These are phyloP conservation scores for Malthinus flaveolus DNA, from an alignment of 2,888 invertebrate species.

Conservation along the genomic window DNA sequence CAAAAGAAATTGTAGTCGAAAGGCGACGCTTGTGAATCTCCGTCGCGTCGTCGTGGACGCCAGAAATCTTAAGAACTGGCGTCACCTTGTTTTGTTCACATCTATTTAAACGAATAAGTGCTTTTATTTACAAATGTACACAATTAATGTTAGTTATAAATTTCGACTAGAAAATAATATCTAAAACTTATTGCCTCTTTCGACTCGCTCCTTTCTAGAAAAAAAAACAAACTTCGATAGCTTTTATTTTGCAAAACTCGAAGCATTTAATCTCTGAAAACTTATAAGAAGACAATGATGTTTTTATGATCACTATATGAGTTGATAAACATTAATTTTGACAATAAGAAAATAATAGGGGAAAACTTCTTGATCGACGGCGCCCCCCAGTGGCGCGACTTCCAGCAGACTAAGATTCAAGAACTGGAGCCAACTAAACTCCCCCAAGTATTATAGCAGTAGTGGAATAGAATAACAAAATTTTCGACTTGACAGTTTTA, in stretches of 20 bases:
- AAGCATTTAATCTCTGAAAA: too few relatives aligned
- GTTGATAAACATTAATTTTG: conserved; percentile 7
- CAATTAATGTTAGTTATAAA: conserved; percentile 1
- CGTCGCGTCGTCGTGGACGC: conserved; percentile 45
- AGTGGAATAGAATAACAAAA: neutral
- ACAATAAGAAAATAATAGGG: conserved; percentile 8
- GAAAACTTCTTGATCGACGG: conserved; percentile 30
- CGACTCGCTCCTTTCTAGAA: neutral
- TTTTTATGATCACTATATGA: conserved; percentile 3
- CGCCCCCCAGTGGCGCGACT: conserved; percentile 45
- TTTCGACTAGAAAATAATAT: neutral
- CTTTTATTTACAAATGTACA: conserved; percentile 21
- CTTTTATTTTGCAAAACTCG: neutral
- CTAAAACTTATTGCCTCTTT: neutral
- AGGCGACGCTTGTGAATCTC: conserved; percentile 36
- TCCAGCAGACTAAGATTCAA: conserved; percentile 45
- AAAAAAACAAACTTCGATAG: neutral
- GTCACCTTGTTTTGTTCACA: conserved; percentile 37
- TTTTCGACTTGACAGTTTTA: neutral
- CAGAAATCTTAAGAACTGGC: conserved; percentile 48
- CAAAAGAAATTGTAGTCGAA: conserved; percentile 44
- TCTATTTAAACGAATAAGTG: conserved; percentile 24
- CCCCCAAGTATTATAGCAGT: neutral
- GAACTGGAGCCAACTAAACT: conserved; percentile 38
- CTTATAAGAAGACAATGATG: neutral